A percentile compares a stretch with the other conserved stretches of the same genome.
Evolutionary conservation across 2,797 vertebrate genomes (phyloP).

Genomic region (Megaceryle alcyon): DNA sequence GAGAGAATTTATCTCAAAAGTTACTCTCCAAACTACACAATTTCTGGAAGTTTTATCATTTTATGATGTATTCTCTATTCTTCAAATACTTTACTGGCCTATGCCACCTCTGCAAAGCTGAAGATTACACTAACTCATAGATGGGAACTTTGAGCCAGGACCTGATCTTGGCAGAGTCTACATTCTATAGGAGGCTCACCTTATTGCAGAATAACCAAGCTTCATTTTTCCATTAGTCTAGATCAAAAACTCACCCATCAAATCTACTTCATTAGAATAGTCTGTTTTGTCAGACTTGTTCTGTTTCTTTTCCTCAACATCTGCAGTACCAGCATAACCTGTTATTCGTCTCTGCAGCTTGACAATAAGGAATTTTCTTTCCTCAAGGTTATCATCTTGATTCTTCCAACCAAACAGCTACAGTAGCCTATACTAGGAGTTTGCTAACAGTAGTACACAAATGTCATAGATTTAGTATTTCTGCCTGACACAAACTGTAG

Average conservation of each 20-base stretch:
- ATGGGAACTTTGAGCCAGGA: background rate
- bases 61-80: fast-evolving
- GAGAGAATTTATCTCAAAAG: background rate
- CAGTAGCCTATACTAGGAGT: background rate
- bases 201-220: background rate
- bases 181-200: background rate
- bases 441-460: background rate
- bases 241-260: background rate
- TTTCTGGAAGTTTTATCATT: background rate
- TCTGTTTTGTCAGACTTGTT: fast-evolving
- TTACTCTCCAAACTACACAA: background rate
- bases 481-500: background rate
- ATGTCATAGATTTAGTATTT: background rate
- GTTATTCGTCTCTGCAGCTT: background rate
- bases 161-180: background rate
- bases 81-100: background rate
- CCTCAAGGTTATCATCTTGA: background rate
- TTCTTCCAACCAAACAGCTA: background rate
- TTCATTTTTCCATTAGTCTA: background rate
- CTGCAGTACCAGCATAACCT: background rate
- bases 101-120: background rate
- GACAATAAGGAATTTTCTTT: background rate
- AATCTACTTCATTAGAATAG: background rate
- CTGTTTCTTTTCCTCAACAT: background rate
- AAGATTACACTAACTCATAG: background rate